Base-by-base conservation (phyloP, 2,797 vertebrate species). In the Sparus aurata region DNA sequence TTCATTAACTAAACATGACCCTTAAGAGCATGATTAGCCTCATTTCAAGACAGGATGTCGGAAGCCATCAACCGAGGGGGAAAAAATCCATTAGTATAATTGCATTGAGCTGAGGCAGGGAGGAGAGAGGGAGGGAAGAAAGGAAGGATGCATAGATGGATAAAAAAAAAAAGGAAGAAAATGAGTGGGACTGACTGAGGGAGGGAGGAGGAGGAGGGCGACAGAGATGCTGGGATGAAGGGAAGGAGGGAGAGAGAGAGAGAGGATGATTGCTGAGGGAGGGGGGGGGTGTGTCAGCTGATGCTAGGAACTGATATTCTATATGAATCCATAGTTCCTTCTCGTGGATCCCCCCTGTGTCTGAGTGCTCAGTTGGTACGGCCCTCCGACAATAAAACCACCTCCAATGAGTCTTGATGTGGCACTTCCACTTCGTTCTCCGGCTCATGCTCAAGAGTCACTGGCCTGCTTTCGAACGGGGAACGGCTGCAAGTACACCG, bases 1-100 rank as follows among this genome's bases (percentile, higher is more conserved):
- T 95, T 97, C 97, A 95, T 97, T 98, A 98, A 98, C 96, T 96
- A 96, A 95, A 97, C 96, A 97, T 97, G 97, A 97, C 97, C 96
- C 96, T 97, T 96, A 97, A 97, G 96, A 96, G 84, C 91, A 96
- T 97, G 96, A 97, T 98, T 98, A 98, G 96, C 96, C 96, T 95
- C 94, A 90, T 96, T 96, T 95, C 90, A 93, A 95, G 96, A 96
- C 97, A 98, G 96, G 97, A 98, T 98, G 97, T 98, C 95, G 95
- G 97, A 98, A 98, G 96, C 97, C 96, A 97, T 98, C 97, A 98
- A 94, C 87, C 67, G 80, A 89, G 86, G 89, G 86, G 84, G 85
- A 16, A 95, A 95, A 96, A 96, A 96, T 95, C 97, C 97, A 98
- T 98, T 97, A 96, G 96, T 97, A 95, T 97, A 97, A 98, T 98